Evolutionary conservation across 2,797 vertebrate species (phyloP).

Genomic region (Menidia menidia): DNA sequence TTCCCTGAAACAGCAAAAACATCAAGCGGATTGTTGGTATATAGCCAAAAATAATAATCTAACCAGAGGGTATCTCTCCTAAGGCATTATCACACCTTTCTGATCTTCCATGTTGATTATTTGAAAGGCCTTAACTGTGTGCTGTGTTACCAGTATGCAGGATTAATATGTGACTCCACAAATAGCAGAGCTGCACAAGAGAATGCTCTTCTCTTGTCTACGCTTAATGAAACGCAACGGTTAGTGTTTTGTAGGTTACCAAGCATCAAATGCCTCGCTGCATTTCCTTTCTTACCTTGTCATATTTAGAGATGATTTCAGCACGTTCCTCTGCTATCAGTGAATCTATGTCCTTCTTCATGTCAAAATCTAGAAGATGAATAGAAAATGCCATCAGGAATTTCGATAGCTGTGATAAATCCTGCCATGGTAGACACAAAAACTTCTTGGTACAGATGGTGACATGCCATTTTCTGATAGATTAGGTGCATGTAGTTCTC

Average conservation of each 20-base stretch:
- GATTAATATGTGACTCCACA: not conserved
- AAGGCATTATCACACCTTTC: not conserved
- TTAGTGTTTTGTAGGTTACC: too few relatives aligned
- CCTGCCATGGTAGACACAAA: not conserved
- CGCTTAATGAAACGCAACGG: not conserved
- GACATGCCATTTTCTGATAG: not conserved
- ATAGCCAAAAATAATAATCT: not conserved
- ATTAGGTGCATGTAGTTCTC: not conserved
- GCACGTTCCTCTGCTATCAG: slow-evolving; percentile 90
- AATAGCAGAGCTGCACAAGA: not conserved
- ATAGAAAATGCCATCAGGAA: slow-evolving; percentile 11
- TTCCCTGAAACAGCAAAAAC: slow-evolving; percentile 81
- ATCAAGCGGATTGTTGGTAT: not conserved
- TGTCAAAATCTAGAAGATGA: slow-evolving; percentile 86
- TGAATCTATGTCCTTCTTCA: slow-evolving; percentile 92
- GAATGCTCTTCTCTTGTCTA: not conserved
- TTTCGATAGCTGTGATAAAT: not conserved
- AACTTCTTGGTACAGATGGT: not conserved
- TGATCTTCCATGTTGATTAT: not conserved
- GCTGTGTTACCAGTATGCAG: not conserved
- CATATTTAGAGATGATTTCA: slow-evolving; percentile 90
- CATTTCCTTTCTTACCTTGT: slow-evolving; percentile 81
- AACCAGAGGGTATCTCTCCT: not conserved
- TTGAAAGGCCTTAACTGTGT: not conserved
- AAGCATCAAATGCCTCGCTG: not conserved